Evolutionary conservation across 2,797 vertebrate species (phyloP), one percentile per base, ranked within the genome.

Genomic region (Enteromius afrohamiltoni): DNA sequence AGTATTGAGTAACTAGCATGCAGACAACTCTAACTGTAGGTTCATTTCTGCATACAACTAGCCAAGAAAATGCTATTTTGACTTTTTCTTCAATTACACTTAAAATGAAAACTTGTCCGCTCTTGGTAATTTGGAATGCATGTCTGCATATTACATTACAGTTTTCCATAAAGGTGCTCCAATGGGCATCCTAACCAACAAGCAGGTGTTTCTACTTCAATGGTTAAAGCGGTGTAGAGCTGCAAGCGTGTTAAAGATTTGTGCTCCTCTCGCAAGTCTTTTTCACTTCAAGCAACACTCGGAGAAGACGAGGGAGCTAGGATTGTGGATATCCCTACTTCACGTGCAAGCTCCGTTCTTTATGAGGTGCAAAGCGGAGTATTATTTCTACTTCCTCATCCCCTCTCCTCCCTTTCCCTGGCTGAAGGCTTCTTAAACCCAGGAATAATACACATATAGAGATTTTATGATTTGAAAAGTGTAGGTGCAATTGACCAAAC

Each of bases 291-390:
- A 79, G 86, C 78, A 86, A 10, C 82, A 86, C 82, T 86, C 84
- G 40, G 74, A 53, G 13, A 79, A 86, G 85, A 86, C 71, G 74
- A 80, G 81, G 84, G 85, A 67, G 21, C 71, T 74, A 67, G 80
- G 65, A 55, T 84, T 76, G 42, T 21, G 85, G 80, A 85, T 78
- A 86, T 82, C 77, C 62, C 85, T 29, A 73, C 70, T 65, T 88
- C 83, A 81, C 65, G 70, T 77, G 77, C 75, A 65, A 79, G 85
- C 79, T 21, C 16, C 26, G 13, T 47, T 81, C 91, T 95, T 94
- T 93, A 95, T 60, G 92, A 94, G 91, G 92, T 94, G 92, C 86
- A 91, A 94, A 94, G 89, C 88, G 88, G 88, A 84, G 84, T 81
- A 86, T 92, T 91, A 91, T 86, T 90, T 85, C 87, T 76, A 88